phyloP scores from a whole-genome alignment of 2,797 vertebrate species.

The Molossus alvarezi region DNA sequence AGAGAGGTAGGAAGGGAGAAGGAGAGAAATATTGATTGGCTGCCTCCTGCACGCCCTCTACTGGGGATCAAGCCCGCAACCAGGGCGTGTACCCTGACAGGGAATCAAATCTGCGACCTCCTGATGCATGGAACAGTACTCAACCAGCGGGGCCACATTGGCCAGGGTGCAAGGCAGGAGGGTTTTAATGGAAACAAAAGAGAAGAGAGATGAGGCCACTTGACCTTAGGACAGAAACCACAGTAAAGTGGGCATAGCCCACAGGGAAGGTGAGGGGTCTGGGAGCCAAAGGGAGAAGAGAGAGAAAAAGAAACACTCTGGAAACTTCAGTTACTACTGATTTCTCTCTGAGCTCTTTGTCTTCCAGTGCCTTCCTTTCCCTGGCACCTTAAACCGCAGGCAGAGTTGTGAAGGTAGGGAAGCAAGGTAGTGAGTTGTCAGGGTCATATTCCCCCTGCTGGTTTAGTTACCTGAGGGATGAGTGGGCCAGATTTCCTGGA shows the following conservation, averaged over 20 bases:
- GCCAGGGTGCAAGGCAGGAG: neutral
- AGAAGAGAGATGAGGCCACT: neutral
- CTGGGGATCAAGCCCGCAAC: too few relatives aligned
- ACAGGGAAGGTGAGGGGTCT: neutral
- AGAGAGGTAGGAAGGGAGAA: too few relatives aligned
- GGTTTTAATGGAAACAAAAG: neutral
- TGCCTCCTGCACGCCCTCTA: too few relatives aligned
- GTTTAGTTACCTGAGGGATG: too few relatives aligned
- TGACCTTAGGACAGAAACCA: neutral
- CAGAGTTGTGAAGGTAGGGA: neutral
- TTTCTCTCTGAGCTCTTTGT: neutral
- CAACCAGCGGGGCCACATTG: too few relatives aligned
- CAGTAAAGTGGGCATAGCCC: neutral
- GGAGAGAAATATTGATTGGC: too few relatives aligned
- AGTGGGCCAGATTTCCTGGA: too few relatives aligned
- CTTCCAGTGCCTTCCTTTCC: neutral
- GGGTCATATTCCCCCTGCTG: neutral
- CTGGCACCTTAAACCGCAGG: neutral
- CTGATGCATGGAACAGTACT: too few relatives aligned
- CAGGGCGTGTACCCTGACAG: too few relatives aligned
- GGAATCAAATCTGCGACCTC: too few relatives aligned
- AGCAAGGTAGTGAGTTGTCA: neutral
- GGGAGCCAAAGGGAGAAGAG: neutral
- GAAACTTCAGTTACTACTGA: neutral
- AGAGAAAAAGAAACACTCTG: neutral